Base-by-base conservation (phyloP, 2,888 invertebrate genomes). In the Ypsolopha scabrella region DNA sequence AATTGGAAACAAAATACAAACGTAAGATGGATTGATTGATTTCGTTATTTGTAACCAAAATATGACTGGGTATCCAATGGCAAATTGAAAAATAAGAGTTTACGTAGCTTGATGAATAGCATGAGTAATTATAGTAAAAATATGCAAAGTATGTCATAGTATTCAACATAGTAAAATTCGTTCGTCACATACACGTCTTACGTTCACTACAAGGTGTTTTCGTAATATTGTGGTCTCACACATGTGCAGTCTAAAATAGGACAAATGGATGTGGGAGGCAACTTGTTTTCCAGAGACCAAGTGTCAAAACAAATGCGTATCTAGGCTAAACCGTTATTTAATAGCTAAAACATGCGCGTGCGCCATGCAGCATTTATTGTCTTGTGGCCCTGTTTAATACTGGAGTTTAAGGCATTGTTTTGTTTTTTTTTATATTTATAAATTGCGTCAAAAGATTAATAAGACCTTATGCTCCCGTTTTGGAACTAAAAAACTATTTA, bases 171-270 rank as follows among this genome's bases (percentile, higher is more conserved):
- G 45, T 45, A 45, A 33, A 41, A 45, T 8, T 24, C 0, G n/a
- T 37, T 37, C 37, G 47, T 47, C 47, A 47, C 47, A 47, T 37
- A 36, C 37, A 47, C 8, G 9, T 11, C 47, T 37, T 36, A 13
- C 14, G 47, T 47, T 47, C 36, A 4, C 13, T 37, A 37, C 47
- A 13, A 36, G 13, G 39, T n/a, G 48, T 48, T 41, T 39, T 39
- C 41, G 39, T 9, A 38, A 38, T 3, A 13, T 43, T 43, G 43
- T 43, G 43, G 50, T 54, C 45, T 52, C 55, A 58, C 69, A 80
- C 75, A 76, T 76, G 78, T 73, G 73, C 58, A 62, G 66, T 67
- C 71, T 75, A 78, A 79, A 80, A 78, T 78, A 60, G 80, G 70
- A 74, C 75, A 76, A 70, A 38, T 39, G 48, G 39, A 67, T 75